Conservation (phyloP, 2,888 invertebrate genomes). For the Trachelus iudaicus region DNA sequence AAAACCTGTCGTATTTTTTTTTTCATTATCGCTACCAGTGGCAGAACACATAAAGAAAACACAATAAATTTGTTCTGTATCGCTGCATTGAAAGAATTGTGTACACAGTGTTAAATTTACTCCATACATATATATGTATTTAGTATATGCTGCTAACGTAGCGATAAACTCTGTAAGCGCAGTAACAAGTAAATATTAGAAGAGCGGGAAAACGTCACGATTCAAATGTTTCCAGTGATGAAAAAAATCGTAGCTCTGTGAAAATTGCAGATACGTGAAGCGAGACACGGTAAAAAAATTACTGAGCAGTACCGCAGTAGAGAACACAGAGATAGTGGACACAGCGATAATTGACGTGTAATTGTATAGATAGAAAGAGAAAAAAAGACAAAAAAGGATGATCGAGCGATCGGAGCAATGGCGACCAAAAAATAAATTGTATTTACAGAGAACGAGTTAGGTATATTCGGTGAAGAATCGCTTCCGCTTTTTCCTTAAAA, state of each 20-base stretch:
- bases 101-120: background rate
- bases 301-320: constrained; percentile 9
- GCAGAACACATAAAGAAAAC: background rate
- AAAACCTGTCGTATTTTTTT: background rate
- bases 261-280: constrained; percentile 27
- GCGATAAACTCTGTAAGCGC: background rate
- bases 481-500: background rate
- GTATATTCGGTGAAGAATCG: background rate
- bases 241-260: constrained; percentile 19
- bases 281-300: constrained; percentile 11
- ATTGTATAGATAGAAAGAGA: background rate
- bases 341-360: background rate
- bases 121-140: too few relatives aligned
- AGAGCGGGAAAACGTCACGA: constrained; percentile 14
- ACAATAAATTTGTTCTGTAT: background rate
- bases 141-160: background rate
- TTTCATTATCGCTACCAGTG: background rate
- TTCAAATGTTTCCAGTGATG: constrained; percentile 45
- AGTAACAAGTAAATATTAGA: background rate
- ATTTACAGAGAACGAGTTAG: background rate
- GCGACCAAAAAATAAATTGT: background rate
- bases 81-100: background rate
- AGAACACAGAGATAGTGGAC: background rate
- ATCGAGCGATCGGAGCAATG: background rate
- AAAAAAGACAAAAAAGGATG: background rate